Conservation (phyloP, 2,888 invertebrate species). For the Brachypalpus laphriformis region DNA sequence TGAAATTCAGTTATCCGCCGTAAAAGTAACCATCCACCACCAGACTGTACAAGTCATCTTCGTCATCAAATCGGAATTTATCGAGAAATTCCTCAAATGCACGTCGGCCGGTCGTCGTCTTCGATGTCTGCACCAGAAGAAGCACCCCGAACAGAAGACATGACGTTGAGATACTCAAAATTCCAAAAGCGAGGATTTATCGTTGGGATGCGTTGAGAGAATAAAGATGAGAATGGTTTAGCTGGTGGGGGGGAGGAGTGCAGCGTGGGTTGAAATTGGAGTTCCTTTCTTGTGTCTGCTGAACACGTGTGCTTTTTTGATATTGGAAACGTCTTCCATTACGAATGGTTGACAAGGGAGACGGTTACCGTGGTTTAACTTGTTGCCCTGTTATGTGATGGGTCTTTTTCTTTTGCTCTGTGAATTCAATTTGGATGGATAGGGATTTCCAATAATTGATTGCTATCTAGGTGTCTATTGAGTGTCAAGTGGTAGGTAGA, state of each 20-base stretch:
- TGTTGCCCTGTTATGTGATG: constrained; percentile 30
- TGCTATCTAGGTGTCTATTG: background rate
- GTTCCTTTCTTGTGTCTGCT: constrained; percentile 10
- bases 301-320: constrained; percentile 34
- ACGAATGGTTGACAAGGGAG: background rate
- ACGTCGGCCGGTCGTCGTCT: constrained; percentile 10
- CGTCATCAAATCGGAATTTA: constrained; percentile 50
- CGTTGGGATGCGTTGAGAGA: constrained; percentile 58
- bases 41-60: background rate
- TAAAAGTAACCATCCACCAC: background rate
- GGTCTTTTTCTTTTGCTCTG: background rate
- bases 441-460: constrained; percentile 29
- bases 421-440: constrained; percentile 6
- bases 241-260: too few species aligned
- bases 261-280: constrained; percentile 17
- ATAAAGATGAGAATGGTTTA: constrained; percentile 53
- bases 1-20: background rate
- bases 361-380: constrained; percentile 20
- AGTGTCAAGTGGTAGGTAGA: constrained; percentile 2
- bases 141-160: background rate
- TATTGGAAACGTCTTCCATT: constrained; percentile 7
- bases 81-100: constrained; percentile 47
- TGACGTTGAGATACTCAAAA: constrained; percentile 17
- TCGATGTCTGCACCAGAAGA: constrained; percentile 14
- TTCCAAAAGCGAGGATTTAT: constrained; percentile 54